Evolutionary conservation across 2,888 invertebrate genomes (phyloP).

Genomic region (Lymantria dispar): DNA sequence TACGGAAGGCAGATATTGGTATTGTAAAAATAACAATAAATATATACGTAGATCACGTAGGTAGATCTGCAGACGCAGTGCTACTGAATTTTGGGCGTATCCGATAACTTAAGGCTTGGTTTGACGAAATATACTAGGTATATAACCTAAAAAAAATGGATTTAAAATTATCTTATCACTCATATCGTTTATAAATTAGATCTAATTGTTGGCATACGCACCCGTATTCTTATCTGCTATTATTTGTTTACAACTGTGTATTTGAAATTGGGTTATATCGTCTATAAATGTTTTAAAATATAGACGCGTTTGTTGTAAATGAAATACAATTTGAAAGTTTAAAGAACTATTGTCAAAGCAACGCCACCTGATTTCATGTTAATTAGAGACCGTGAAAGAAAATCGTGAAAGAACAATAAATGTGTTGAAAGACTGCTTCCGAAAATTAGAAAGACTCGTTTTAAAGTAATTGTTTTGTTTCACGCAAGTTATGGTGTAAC

Average conservation of each 20-base stretch:
- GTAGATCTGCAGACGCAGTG: too few relatives aligned
- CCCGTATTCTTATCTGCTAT: constrained; percentile 45
- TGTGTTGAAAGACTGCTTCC: background rate
- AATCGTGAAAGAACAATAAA: background rate
- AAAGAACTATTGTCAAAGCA: background rate
- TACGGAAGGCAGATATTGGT: too few relatives aligned
- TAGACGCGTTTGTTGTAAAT: constrained; percentile 19
- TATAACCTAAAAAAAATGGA: constrained; percentile 27
- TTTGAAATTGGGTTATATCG: constrained; percentile 43
- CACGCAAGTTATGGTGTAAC: background rate
- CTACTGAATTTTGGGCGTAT: too few relatives aligned
- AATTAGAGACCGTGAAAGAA: background rate
- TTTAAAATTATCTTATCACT: constrained; percentile 55
- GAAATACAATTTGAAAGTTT: background rate
- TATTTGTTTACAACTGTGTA: constrained; percentile 46
- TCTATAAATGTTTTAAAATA: constrained; percentile 25
- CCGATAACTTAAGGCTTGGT: too few relatives aligned
- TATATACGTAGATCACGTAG: too few relatives aligned
- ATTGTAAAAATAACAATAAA: too few relatives aligned
- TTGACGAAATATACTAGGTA: too few relatives aligned
- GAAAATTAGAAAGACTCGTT: constrained; percentile 2
- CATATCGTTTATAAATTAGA: constrained; percentile 47
- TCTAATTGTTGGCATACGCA: constrained; percentile 62
- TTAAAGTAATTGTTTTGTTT: background rate
- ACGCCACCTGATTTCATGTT: background rate